Percentiles rank a stretch among this genome's conserved stretches.
Conservation (phyloP, 53 echinoderm and acorn worm species). For the Henricia sp. region DNA sequence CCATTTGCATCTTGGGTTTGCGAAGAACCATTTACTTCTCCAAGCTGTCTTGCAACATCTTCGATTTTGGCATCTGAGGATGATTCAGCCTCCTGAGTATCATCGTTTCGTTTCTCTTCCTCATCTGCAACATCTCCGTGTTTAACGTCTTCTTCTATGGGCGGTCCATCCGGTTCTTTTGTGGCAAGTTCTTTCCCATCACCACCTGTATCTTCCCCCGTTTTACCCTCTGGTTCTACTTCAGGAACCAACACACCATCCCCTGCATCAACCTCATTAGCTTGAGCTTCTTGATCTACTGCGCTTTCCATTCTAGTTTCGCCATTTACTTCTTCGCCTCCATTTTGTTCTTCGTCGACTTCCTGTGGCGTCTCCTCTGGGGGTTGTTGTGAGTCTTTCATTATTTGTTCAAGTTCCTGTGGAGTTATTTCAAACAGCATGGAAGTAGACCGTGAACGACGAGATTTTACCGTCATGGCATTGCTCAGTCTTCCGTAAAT, state of each 20-base stretch:
- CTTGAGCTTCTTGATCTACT: slow-evolving; percentile 13
- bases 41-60: not conserved
- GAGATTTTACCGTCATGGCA: slow-evolving; percentile 79
- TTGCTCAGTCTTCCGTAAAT: slow-evolving; percentile 77
- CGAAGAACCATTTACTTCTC: not conserved
- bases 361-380: slow-evolving; percentile 19
- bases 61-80: not conserved
- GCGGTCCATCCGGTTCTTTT: not conserved
- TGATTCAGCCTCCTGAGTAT: not conserved
- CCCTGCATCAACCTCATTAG: slow-evolving; percentile 3
- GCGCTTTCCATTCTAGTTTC: slow-evolving; percentile 21
- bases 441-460: slow-evolving; percentile 74
- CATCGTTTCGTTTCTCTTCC: not conserved
- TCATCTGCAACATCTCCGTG: not conserved
- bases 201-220: slow-evolving; percentile 5
- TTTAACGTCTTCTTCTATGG: not conserved
- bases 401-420: slow-evolving; percentile 78
- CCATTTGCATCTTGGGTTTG: not conserved
- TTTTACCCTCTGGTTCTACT: not conserved
- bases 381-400: slow-evolving; percentile 66
- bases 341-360: slow-evolving; percentile 36
- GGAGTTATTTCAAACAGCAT: slow-evolving; percentile 92
- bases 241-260: slow-evolving; percentile 37
- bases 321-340: slow-evolving; percentile 3
- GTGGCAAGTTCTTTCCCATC: not conserved